Base-by-base conservation (phyloP, 1,140 invertebrate genomes). In the Drosophila equinoxialis region DNA sequence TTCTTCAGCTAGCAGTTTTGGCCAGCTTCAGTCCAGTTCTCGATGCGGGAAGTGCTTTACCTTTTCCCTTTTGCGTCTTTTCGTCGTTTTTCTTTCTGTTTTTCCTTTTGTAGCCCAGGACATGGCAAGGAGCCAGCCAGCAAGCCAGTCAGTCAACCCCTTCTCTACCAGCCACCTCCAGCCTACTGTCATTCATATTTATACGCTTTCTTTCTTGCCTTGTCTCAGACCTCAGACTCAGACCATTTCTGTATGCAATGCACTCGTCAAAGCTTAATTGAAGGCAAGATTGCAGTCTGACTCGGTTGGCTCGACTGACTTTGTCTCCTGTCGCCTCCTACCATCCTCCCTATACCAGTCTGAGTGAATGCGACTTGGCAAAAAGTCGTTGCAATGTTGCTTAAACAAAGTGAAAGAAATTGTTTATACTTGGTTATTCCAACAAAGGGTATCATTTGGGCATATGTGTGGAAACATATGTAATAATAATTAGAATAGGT, bases 221-320 rank as follows among this genome's bases (percentile, higher is more conserved):
- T 76, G 72, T 68, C 74, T 74, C 71, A 75, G 72, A 66, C 62
- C 69, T 30, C 30, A 37, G 7, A 66, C 23, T 39, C 60, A 35
- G 10, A 20, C 45, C 72, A 71, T 55, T 58, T 54, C 68, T 83
- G 79, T 79, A 63, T 90, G 79, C 82, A 81, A 74, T 91, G 90
- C 90, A 91, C 90, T 91, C 90, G 83, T 91, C 90, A 91, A 91
- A 90, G 90, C 90, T 91, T 91, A 91, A 91, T 91, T 91, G 90
- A 91, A 91, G 90, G 82, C 90, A 90, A 90, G 80, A 91, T 85
- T 87, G 83, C 84, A 86, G 77, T 76, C 80, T 71, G 72, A 73
- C 66, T 83, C 77, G 65, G 54, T 75, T 75, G 65, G 55, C 74
- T 77, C 45, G 45, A n/a, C 17, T 51, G 45, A 51, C 45, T 51